A percentile compares a stretch with the other conserved stretches of the same genome.
These are phyloP conservation scores for Nematostella vectensis DNA, from an alignment of 92 coral and sea anemone species.

Conservation along the genomic window DNA sequence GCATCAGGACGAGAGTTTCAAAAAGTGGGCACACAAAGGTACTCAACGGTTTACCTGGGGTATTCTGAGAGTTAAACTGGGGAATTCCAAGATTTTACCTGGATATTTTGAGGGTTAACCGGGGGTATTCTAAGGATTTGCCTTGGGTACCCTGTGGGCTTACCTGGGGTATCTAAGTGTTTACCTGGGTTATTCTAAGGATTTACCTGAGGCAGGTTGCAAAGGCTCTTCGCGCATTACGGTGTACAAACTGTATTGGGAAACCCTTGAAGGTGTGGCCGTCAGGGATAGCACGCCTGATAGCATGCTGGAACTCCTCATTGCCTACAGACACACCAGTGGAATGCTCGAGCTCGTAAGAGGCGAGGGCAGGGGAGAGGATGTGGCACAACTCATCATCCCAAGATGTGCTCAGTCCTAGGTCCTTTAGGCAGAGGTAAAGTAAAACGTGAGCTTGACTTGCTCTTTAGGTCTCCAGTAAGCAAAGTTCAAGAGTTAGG, in stretches of 20 bases:
- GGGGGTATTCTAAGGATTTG: too few species aligned
- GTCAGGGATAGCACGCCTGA: conserved; percentile 88
- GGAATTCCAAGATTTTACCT: too few species aligned
- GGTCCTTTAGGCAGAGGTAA: conserved; percentile 80
- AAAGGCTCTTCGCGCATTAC: conserved; percentile 93
- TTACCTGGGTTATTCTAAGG: background rate
- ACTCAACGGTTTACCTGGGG: too few species aligned
- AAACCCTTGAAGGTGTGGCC: conserved; percentile 99
- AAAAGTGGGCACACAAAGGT: too few species aligned
- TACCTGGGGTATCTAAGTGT: too few species aligned
- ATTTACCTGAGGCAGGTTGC: conserved; percentile 85
- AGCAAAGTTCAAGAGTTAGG: too few species aligned
- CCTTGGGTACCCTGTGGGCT: too few species aligned
- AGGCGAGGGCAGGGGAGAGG: conserved; percentile 89
- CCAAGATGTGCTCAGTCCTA: conserved; percentile 86
- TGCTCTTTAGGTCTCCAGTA: too few species aligned
- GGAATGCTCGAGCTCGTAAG: conserved; percentile 83
- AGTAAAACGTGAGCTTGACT: too few species aligned
- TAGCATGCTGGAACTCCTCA: conserved; percentile 98
- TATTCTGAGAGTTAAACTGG: too few species aligned
- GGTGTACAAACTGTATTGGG: conserved; percentile 95
- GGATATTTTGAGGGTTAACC: too few species aligned
- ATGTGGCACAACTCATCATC: conserved; percentile 92
- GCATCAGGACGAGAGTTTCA: too few species aligned
- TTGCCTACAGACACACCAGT: conserved; percentile 90